These are phyloP conservation scores for Calephelis nemesis DNA, from an alignment of 1,140 invertebrate genomes.

Conservation along the genomic window DNA sequence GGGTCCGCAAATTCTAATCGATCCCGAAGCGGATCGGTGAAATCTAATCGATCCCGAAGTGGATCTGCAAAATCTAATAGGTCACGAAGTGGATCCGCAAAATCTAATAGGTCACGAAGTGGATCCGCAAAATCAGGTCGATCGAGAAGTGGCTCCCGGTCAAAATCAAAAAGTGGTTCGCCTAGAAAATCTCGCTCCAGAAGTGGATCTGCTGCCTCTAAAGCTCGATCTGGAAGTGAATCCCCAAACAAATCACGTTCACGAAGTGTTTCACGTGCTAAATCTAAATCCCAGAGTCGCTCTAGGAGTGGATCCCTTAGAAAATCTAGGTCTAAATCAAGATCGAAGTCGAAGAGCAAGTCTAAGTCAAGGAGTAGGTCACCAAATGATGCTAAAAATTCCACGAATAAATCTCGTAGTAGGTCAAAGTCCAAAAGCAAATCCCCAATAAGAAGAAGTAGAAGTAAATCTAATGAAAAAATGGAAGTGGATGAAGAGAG, in stretches of 20 bases:
- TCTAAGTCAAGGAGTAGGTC: conserved; percentile 29
- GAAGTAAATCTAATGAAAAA: conserved; percentile 37
- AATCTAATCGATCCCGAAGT: conserved; percentile 27
- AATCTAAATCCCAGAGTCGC: conserved; percentile 34
- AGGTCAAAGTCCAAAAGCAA: conserved; percentile 19
- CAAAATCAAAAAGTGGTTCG: conserved; percentile 28
- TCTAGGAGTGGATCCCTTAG: conserved; percentile 33
- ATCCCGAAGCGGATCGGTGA: conserved; percentile 30
- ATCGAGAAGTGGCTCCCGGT: too few species aligned
- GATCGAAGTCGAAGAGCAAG: conserved; percentile 30
- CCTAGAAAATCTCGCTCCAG: conserved; percentile 32
- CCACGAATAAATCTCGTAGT: not conserved
- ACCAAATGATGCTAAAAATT: conserved; percentile 3
- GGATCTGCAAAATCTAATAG: conserved; percentile 26
- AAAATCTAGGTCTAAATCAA: conserved; percentile 35
- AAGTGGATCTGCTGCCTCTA: conserved; percentile 31
- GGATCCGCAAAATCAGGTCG: conserved; percentile 25
- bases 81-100: conserved; percentile 30
- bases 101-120: conserved; percentile 28
- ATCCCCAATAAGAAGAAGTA: conserved; percentile 28
- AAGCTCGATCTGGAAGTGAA: conserved; percentile 28
- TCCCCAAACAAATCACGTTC: conserved; percentile 23
- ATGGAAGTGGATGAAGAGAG: conserved; percentile 42
- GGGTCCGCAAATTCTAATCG: conserved; percentile 24
- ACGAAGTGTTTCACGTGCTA: conserved; percentile 31